phyloP scores from a whole-genome alignment of 2,888 invertebrate genomes.

The Temnothorax rugatulus region DNA sequence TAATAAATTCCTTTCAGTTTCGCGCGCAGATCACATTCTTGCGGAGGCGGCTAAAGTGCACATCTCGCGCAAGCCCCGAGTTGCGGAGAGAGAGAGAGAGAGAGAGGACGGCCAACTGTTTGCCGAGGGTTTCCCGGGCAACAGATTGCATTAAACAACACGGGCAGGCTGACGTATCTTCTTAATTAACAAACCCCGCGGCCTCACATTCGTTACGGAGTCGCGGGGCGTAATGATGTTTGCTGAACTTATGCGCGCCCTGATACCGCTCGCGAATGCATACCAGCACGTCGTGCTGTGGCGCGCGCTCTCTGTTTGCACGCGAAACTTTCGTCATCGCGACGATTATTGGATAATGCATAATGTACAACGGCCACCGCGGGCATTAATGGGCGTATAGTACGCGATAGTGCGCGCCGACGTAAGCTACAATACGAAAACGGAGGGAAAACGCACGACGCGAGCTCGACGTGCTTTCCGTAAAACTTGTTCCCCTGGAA shows the following conservation, averaged over 20 bases:
- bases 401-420: not conserved
- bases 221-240: constrained; percentile 52
- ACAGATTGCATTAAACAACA: constrained; percentile 70
- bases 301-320: constrained; percentile 26
- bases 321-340: constrained; percentile 51
- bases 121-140: constrained; percentile 64
- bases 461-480: not conserved
- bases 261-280: constrained; percentile 49
- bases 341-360: constrained; percentile 50
- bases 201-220: constrained; percentile 59
- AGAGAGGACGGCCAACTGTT: constrained; percentile 53
- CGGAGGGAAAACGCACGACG: not conserved
- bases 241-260: constrained; percentile 49
- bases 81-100: constrained; percentile 30
- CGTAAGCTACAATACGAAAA: not conserved
- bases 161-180: constrained; percentile 67
- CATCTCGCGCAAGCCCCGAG: constrained; percentile 37
- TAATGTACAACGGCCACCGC: constrained; percentile 15
- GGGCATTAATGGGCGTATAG: constrained; percentile 12
- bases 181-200: constrained; percentile 61
- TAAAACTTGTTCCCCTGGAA: constrained; percentile 32
- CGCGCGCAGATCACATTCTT: constrained; percentile 64
- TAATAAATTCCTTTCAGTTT: constrained; percentile 71
- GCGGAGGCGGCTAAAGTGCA: constrained; percentile 59
- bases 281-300: not conserved